A percentile compares a stretch with the other conserved stretches of the same genome.
Conservation (phyloP, 2,888 invertebrate genomes). For the Tachina lurida region DNA sequence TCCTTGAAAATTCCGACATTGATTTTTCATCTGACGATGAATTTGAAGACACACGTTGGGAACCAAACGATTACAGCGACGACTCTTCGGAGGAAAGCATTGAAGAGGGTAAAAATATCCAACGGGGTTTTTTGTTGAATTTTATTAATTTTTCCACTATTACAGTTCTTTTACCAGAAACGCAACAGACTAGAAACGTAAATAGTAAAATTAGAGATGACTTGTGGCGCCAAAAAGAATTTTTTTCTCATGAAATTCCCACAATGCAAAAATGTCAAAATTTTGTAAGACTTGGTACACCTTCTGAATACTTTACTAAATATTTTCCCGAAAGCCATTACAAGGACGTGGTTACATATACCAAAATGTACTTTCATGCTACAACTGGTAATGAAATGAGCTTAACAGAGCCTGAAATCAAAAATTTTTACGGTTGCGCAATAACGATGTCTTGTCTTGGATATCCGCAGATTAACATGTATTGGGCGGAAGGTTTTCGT, state of each 20-base stretch:
- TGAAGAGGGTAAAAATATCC: slow-evolving; percentile 1
- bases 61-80: not conserved
- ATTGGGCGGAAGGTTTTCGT: slow-evolving; percentile 9
- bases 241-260: not conserved
- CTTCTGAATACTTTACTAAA: not conserved
- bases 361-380: slow-evolving; percentile 26
- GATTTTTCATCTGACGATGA: too few species aligned
- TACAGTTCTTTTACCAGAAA: not conserved
- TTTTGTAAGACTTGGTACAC: slow-evolving; percentile 3
- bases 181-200: too few species aligned
- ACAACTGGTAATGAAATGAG: not conserved
- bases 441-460: slow-evolving; percentile 12
- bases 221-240: slow-evolving; percentile 4
- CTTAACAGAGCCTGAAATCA: slow-evolving; percentile 16
- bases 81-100: slow-evolving; percentile 13
- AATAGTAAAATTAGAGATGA: slow-evolving; percentile 8
- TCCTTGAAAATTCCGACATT: too few species aligned
- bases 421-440: slow-evolving; percentile 13
- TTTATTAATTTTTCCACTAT: not conserved
- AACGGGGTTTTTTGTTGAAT: slow-evolving; percentile 5
- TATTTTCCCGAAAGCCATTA: slow-evolving; percentile 20
- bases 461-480: not conserved
- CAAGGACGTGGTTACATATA: slow-evolving; percentile 10
- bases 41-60: too few species aligned
- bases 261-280: not conserved